Percentiles rank a stretch among this genome's conserved stretches.
phyloP scores from a whole-genome alignment of 2,797 vertebrate genomes.

The Darevskia nairensis region DNA sequence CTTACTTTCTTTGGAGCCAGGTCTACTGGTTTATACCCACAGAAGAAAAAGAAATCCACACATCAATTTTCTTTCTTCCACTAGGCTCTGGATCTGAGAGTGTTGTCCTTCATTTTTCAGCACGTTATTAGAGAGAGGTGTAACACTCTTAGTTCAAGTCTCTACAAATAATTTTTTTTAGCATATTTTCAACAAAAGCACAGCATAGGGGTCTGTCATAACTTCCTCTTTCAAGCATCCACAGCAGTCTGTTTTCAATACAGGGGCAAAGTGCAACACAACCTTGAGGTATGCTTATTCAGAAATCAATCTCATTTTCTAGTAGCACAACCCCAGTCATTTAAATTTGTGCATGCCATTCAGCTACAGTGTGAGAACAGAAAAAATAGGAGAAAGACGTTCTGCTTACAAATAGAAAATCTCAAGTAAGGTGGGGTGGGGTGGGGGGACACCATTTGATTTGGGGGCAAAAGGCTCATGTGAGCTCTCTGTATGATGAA shows the following conservation, averaged over 20 bases:
- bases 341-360: no score
- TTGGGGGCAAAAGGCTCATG: neutral
- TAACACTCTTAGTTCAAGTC: neutral
- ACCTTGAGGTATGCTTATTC: neutral
- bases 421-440: neutral
- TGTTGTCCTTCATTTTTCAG: neutral
- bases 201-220: neutral
- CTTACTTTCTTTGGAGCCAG: no score
- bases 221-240: neutral
- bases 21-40: no score
- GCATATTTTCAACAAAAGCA: neutral
- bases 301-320: no score
- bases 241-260: neutral
- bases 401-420: neutral
- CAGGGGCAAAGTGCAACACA: neutral
- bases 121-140: neutral
- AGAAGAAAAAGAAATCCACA: neutral
- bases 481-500: no score
- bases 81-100: no score
- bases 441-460: neutral
- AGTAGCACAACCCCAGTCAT: no score
- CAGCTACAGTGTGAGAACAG: no score
- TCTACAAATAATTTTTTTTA: neutral
- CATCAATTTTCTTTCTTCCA: neutral
- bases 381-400: neutral